Percentiles rank a stretch among this genome's conserved stretches.
These are phyloP conservation scores for Megamerina dolium DNA, from an alignment of 2,888 invertebrate genomes.

Conservation along the genomic window DNA sequence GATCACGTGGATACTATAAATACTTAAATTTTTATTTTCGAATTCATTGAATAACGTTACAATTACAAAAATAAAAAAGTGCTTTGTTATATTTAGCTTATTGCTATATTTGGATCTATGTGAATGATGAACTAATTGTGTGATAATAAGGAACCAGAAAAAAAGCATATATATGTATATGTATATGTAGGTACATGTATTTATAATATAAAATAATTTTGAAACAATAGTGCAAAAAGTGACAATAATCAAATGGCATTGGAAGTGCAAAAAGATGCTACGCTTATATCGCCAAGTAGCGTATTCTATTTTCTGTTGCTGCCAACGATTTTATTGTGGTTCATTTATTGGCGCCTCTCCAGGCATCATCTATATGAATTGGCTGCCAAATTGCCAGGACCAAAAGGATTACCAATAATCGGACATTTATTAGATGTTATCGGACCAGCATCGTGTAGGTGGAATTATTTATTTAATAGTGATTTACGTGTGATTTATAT, in stretches of 20 bases:
- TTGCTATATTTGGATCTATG: no score
- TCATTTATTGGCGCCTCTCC: constrained; percentile 69
- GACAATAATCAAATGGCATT: constrained; percentile 26
- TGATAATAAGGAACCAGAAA: not conserved
- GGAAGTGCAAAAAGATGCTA: constrained; percentile 45
- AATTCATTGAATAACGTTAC: no score
- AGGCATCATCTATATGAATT: constrained; percentile 65
- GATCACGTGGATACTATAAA: no score
- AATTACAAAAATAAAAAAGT: no score
- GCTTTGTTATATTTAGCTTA: no score
- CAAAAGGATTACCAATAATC: constrained; percentile 63
- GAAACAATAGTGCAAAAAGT: not conserved
- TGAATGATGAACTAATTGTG: no score
- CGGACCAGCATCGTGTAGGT: constrained; percentile 65
- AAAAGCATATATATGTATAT: not conserved
- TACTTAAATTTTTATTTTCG: no score
- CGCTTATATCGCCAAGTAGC: constrained; percentile 54
- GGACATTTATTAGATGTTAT: constrained; percentile 71
- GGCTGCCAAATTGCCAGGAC: constrained; percentile 68
- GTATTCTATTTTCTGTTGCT: constrained; percentile 68
- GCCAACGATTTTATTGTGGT: constrained; percentile 65
- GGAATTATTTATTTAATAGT: no score
- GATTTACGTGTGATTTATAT: no score
- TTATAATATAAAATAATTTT: no score
- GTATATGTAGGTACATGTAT: not conserved